Evolutionary conservation across 2,113 vertebrate genomes (phyloP).

Genomic region (Stigmatopora nigra): DNA sequence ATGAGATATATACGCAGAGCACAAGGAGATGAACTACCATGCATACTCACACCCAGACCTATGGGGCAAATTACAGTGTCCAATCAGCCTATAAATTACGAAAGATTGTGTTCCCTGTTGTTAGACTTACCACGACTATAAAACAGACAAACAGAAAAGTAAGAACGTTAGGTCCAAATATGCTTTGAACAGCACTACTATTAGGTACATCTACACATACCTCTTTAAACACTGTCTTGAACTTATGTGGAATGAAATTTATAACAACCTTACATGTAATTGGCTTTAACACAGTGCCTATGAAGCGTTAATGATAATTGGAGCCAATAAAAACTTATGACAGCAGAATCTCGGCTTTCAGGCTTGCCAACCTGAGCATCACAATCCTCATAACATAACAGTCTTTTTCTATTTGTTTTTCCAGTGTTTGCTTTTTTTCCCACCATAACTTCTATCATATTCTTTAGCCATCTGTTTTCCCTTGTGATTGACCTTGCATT

Average conservation of each 20-base stretch:
- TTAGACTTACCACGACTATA: too few relatives aligned
- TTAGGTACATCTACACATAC: background rate
- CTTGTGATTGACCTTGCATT: background rate
- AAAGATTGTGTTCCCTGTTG: too few relatives aligned
- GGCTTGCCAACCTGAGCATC: slow-evolving; percentile 20
- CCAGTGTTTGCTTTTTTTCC: background rate
- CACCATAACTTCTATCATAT: background rate
- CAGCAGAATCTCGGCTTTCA: slow-evolving; percentile 44
- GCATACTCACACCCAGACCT: too few relatives aligned
- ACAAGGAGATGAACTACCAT: too few relatives aligned
- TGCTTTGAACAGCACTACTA: background rate
- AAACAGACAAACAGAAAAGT: too few relatives aligned
- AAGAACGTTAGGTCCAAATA: too few relatives aligned
- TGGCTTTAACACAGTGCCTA: slow-evolving; percentile 32
- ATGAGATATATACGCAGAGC: too few relatives aligned
- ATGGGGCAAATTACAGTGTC: too few relatives aligned
- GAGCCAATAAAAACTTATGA: slow-evolving; percentile 51
- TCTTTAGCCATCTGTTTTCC: too few relatives aligned
- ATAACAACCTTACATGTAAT: slow-evolving; percentile 27
- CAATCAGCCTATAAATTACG: too few relatives aligned
- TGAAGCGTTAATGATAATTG: slow-evolving; percentile 32
- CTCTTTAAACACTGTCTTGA: background rate
- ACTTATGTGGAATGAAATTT: background rate
- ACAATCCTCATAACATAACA: slow-evolving; percentile 13
- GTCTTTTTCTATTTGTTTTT: background rate